Evolutionary conservation across 2,113 vertebrate genomes (phyloP), one percentile per base, ranked within the genome.

Genomic region (Arvicanthis niloticus): DNA sequence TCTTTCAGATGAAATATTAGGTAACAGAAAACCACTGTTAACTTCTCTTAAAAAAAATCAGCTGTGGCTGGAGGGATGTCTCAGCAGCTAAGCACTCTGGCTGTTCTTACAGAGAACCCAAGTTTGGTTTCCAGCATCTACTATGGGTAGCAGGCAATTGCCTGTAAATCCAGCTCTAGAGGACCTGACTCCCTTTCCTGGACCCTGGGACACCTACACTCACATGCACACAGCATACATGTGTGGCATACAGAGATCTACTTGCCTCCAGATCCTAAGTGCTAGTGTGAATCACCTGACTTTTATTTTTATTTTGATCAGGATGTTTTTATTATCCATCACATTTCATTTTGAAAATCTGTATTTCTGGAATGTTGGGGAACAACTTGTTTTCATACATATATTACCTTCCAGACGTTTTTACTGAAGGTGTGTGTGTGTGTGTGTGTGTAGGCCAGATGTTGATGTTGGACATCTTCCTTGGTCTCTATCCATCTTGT

Each of bases 321-420:
- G 34, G 24, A 48, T 91, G 24, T 80, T 89, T 96, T 80, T 95
- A 95, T 80, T 95, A 95, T 68, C 67, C 75, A 45, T 96, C 65
- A 89, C 94, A 95, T 94, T 87, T 96, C 31, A 51, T 68, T 98
- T 96, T 93, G 80, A 81, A 97, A 95, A 72, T 93, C 89, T 96
- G 78, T 88, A 76, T 93, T 93, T 76, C 56, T 81, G 56, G 40
- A 22, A 11, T 89, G 93, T 90, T 97, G 93, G 89, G 87, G 87
- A 85, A 73, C 78, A 87, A 19, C 84, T 97, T 42, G 26, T 80
- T 73, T 91, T 96, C 1, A 60, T 84, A n/a, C n/a, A 84, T 92
- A 81, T 91, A 92, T 96, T 96, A 88, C 45, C 91, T 95, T 94
- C 92, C 91, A 89, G 96, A 86, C 40, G 89, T 78, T 68, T 80